A percentile compares a stretch with the other conserved stretches of the same genome.
Conservation (phyloP, 1,140 invertebrate genomes). For the Ladona fulva region DNA sequence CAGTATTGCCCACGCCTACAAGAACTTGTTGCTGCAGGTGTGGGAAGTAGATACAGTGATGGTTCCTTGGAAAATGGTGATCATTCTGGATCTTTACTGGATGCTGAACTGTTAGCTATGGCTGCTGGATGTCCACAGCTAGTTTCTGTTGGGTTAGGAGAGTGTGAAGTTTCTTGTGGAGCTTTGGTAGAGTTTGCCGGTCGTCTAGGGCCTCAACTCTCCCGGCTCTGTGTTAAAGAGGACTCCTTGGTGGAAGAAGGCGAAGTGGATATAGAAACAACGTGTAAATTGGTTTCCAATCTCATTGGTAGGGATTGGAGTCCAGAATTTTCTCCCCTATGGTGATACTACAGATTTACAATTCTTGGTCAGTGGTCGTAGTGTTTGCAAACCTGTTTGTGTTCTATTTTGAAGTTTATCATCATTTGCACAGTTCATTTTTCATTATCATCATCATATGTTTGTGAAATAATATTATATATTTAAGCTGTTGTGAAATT, state of each 20-base stretch:
- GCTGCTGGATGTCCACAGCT: conserved; percentile 32
- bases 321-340: conserved; percentile 37
- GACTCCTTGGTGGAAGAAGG: conserved; percentile 35
- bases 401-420: too few species aligned
- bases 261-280: conserved; percentile 29
- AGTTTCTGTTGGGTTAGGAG: conserved; percentile 33
- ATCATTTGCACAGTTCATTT: too few species aligned
- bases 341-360: conserved; percentile 26
- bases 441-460: too few species aligned
- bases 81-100: conserved; percentile 22
- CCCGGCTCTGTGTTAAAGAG: conserved; percentile 34
- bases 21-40: conserved; percentile 34
- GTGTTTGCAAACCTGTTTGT: too few species aligned
- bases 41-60: conserved; percentile 24
- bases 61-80: background rate
- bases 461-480: too few species aligned
- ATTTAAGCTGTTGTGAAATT: too few species aligned
- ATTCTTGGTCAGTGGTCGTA: too few species aligned
- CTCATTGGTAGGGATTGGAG: conserved; percentile 34
- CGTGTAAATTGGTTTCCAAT: conserved; percentile 30
- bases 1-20: conserved; percentile 30
- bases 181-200: conserved; percentile 34
- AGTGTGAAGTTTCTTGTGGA: conserved; percentile 35
- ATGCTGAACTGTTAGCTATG: conserved; percentile 29
- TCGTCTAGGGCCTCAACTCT: conserved; percentile 30